These are phyloP conservation scores for Cryptocheilus praepositus DNA, from an alignment of 2,888 invertebrate genomes.

Conservation along the genomic window DNA sequence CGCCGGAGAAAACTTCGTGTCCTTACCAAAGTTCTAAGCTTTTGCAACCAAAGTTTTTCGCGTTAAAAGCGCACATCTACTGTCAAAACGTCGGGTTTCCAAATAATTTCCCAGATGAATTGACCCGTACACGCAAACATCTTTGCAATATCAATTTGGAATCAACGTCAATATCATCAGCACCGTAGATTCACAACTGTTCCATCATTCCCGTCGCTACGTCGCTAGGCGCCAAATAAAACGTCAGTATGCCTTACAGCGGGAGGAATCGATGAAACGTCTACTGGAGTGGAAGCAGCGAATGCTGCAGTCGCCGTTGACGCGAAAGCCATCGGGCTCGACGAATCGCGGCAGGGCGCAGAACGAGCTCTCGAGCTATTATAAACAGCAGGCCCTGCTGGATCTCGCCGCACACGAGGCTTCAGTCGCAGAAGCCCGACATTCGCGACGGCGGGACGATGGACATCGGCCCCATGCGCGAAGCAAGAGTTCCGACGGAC, in stretches of 20 bases:
- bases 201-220: no score
- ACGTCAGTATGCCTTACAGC: slow-evolving; percentile 75
- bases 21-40: no score
- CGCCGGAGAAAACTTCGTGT: no score
- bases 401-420: slow-evolving; percentile 73
- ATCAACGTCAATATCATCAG: no score
- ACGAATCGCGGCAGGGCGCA: slow-evolving; percentile 68
- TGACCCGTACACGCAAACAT: no score
- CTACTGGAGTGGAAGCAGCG: slow-evolving; percentile 94
- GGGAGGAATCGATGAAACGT: slow-evolving; percentile 94
- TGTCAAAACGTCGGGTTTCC: no score
- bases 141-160: no score
- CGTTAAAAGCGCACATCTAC: no score
- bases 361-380: slow-evolving; percentile 71
- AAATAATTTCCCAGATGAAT: no score
- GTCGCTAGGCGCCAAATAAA: no score
- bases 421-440: slow-evolving; percentile 60
- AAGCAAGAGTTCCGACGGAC: slow-evolving; percentile 73
- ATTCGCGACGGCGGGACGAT: slow-evolving; percentile 66
- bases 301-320: slow-evolving; percentile 92
- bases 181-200: no score
- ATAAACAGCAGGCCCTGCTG: slow-evolving; percentile 72
- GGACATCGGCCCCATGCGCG: slow-evolving; percentile 64
- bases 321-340: slow-evolving; percentile 84
- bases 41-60: no score